phyloP scores from a whole-genome alignment of 2,113 vertebrate genomes.

The Barnardius zonarius region DNA sequence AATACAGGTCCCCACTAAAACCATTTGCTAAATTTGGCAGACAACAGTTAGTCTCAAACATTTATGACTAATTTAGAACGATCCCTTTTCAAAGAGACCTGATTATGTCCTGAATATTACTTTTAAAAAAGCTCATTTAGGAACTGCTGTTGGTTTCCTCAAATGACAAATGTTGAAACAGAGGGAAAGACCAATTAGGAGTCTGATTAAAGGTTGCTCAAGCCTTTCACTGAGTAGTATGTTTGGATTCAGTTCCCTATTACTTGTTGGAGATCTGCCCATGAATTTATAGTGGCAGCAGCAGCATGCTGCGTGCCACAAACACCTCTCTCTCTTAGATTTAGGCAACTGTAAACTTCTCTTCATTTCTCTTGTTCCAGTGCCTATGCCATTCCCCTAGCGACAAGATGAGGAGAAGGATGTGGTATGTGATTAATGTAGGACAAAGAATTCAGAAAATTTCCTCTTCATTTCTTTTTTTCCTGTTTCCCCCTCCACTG shows the following conservation, averaged over 20 bases:
- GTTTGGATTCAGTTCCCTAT: conserved; percentile 16
- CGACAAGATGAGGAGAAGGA: neutral
- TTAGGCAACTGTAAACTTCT: conserved; percentile 44
- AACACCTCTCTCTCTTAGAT: conserved; percentile 26
- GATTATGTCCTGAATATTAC: conserved; percentile 28
- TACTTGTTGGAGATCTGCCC: conserved; percentile 41
- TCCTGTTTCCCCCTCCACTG: neutral
- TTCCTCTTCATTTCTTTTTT: neutral
- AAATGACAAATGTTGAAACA: conserved; percentile 40
- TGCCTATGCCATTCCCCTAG: neutral
- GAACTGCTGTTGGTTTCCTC: conserved; percentile 30
- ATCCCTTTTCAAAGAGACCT: conserved; percentile 40
- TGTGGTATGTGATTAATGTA: neutral
- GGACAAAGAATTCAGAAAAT: conserved; percentile 1
- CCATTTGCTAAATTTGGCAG: conserved; percentile 44
- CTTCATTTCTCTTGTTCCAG: conserved; percentile 9
- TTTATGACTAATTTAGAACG: conserved; percentile 30
- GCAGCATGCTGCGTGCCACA: conserved; percentile 27
- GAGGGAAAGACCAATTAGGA: conserved; percentile 39
- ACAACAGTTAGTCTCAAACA: neutral
- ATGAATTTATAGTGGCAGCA: conserved; percentile 21
- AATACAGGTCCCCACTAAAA: conserved; percentile 10
- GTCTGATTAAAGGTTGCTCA: conserved; percentile 53
- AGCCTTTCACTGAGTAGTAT: conserved; percentile 17
- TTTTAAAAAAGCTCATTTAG: conserved; percentile 34